These are phyloP conservation scores for Notolabrus celidotus DNA, from an alignment of 2,797 vertebrate genomes.

Conservation along the genomic window DNA sequence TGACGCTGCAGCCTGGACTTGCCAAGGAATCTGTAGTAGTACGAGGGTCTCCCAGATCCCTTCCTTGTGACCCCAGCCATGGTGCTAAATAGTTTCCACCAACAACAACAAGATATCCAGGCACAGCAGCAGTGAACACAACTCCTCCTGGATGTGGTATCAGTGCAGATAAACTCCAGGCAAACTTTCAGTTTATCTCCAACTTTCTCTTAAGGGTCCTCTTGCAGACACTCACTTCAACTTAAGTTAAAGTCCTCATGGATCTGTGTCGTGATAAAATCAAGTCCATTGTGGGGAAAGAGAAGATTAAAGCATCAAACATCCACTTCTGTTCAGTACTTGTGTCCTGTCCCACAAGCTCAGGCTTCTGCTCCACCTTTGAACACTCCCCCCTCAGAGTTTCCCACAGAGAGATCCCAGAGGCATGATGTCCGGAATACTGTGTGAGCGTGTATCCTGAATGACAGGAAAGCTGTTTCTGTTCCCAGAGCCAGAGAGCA, in stretches of 20 bases:
- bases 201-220: conserved; percentile 42
- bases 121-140: conserved; percentile 18
- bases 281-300: conserved; percentile 40
- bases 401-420: conserved; percentile 75
- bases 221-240: conserved; percentile 25
- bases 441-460: conserved; percentile 76
- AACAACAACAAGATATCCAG: conserved; percentile 7
- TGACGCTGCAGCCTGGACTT: conserved; percentile 96
- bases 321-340: conserved; percentile 56
- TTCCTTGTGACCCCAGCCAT: conserved; percentile 95
- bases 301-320: conserved; percentile 46
- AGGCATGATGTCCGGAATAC: conserved; percentile 77
- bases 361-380: conserved; percentile 59
- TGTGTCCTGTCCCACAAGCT: conserved; percentile 58
- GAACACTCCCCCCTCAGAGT: conserved; percentile 72
- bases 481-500: conserved; percentile 55
- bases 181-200: conserved; percentile 33
- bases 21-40: conserved; percentile 97
- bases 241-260: conserved; percentile 32
- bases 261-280: conserved; percentile 35
- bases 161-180: conserved; percentile 38
- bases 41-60: conserved; percentile 93
- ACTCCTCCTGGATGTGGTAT: conserved; percentile 39
- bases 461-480: conserved; percentile 78
- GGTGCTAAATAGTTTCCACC: conserved; percentile 47